Conservation (phyloP, 1,140 invertebrate genomes). For the Euwallacea similis region DNA sequence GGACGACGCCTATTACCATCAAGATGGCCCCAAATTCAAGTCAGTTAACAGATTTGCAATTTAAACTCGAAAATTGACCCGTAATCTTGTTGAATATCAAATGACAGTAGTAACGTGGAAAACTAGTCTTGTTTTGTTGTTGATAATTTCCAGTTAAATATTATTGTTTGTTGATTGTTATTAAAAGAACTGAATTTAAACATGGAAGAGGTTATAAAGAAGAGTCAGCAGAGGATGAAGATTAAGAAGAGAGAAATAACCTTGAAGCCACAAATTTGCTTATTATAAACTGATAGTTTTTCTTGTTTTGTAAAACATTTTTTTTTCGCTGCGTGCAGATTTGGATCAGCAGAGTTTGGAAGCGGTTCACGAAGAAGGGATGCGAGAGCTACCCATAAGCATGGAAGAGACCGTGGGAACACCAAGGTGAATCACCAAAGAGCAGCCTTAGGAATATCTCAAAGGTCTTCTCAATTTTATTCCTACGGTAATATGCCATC, state of each 20-base stretch:
- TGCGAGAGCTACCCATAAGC: conserved; percentile 45
- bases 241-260: conserved; percentile 9
- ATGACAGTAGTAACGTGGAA: neutral
- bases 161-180: neutral
- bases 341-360: conserved; percentile 9
- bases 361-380: conserved; percentile 53
- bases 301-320: conserved; percentile 35
- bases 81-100: conserved; percentile 17
- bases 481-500: neutral
- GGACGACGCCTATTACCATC: conserved; percentile 60
- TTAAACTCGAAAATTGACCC: conserved; percentile 44
- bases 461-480: neutral
- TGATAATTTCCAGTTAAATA: neutral
- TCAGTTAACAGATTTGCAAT: conserved; percentile 54
- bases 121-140: conserved; percentile 7
- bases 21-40: conserved; percentile 65
- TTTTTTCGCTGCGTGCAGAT: conserved; percentile 26
- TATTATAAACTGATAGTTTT: conserved; percentile 46
- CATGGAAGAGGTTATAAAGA: no score
- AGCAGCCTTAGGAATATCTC: neutral
- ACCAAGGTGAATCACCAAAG: conserved; percentile 9
- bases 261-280: conserved; percentile 19
- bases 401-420: conserved; percentile 20
- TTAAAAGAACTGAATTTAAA: neutral
- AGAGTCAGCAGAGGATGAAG: neutral